Conservation (phyloP, 2,797 vertebrate genomes). For the Crax fasciolata region DNA sequence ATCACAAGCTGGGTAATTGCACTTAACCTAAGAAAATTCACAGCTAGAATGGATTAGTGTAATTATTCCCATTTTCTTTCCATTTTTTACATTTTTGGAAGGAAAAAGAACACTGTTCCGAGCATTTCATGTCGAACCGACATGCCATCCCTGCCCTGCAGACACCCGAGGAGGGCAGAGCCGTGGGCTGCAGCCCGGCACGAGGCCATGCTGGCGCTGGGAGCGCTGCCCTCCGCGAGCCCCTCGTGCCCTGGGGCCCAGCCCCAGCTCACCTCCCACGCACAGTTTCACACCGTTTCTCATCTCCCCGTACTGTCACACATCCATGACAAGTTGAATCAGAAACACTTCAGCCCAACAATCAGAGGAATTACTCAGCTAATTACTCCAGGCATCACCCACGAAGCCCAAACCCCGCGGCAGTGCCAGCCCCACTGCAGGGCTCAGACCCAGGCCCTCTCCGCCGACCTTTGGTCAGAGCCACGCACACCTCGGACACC, state of each 20-base stretch:
- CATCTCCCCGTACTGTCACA: accelerated
- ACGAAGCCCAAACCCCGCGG: accelerated
- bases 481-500: accelerated
- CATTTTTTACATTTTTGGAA: accelerated
- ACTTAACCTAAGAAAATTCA: not conserved
- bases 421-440: not conserved
- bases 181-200: not conserved
- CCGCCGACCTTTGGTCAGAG: not conserved
- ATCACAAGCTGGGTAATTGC: not conserved
- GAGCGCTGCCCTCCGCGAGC: not conserved
- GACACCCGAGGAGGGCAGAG: accelerated
- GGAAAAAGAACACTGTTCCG: not conserved
- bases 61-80: too few relatives aligned
- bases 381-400: not conserved
- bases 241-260: too few relatives aligned
- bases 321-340: accelerated
- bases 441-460: accelerated
- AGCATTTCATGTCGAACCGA: accelerated
- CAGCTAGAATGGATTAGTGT: not conserved
- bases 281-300: not conserved
- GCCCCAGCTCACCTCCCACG: not conserved
- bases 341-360: not conserved
- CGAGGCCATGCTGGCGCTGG: not conserved
- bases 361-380: not conserved
- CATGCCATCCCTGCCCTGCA: accelerated